Evolutionary conservation across 2,797 vertebrate genomes (phyloP).

Genomic region (Nasua narica): DNA sequence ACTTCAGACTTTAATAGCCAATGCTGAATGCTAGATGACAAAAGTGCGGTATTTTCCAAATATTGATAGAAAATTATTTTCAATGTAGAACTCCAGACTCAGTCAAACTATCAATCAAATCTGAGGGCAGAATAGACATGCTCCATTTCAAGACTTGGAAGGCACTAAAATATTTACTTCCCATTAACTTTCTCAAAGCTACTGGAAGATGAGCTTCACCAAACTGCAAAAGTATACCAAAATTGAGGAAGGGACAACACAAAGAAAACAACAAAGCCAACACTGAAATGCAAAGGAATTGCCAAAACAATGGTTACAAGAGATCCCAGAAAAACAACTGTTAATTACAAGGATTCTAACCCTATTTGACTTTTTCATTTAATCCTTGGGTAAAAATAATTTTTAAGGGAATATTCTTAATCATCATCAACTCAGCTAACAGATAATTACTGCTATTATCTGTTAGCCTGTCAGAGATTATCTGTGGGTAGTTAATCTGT

Average conservation of each 20-base stretch:
- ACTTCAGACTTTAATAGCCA: not conserved
- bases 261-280: not conserved
- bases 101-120: not conserved
- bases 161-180: not conserved
- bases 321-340: not conserved
- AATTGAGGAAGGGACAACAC: not conserved
- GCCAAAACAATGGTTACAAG: not conserved
- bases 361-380: not conserved
- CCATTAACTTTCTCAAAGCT: not conserved
- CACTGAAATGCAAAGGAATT: not conserved
- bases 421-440: not conserved
- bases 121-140: not conserved
- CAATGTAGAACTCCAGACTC: not conserved
- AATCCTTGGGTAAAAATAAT: not conserved
- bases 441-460: not conserved
- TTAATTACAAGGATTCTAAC: not conserved
- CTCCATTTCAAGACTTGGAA: not conserved
- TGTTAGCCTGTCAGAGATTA: not conserved
- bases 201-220: not conserved
- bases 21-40: not conserved
- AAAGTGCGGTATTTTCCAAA: not conserved
- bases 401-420: slow-evolving; percentile 13
- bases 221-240: not conserved
- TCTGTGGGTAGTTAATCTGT: not conserved
- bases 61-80: not conserved